Conservation (phyloP, 2,888 invertebrate genomes). For the Stenotaenia linearis region DNA sequence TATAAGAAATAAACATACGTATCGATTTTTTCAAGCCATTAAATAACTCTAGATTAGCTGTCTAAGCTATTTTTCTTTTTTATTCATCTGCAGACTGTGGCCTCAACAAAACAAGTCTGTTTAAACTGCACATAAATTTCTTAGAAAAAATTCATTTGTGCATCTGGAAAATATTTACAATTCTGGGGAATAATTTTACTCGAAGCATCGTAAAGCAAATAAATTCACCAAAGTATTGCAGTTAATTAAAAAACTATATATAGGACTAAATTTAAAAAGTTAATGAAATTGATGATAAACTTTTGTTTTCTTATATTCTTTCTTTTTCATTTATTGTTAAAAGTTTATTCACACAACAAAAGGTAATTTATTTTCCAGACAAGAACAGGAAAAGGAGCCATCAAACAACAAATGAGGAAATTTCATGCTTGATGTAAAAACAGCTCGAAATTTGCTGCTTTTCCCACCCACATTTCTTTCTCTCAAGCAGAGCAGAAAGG, state of each 20-base stretch:
- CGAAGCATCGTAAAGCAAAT: not conserved
- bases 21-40: too few species aligned
- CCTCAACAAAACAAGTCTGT: not conserved
- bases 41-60: too few species aligned
- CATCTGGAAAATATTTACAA: not conserved
- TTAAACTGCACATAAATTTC: not conserved
- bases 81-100: too few species aligned
- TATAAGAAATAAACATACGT: too few species aligned
- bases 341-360: slow-evolving; percentile 16
- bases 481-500: slow-evolving; percentile 14
- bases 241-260: not conserved
- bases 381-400: slow-evolving; percentile 23
- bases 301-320: not conserved
- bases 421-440: slow-evolving; percentile 11
- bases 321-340: not conserved
- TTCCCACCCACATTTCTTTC: slow-evolving; percentile 8
- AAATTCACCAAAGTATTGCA: not conserved
- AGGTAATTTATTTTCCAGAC: slow-evolving; percentile 16
- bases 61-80: not conserved
- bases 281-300: not conserved
- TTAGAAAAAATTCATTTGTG: not conserved
- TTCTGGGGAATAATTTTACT: not conserved
- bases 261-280: too few species aligned
- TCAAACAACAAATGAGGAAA: slow-evolving; percentile 23
- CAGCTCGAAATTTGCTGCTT: not conserved